These are phyloP conservation scores for Oncorhynchus tshawytscha DNA, from an alignment of 2,113 vertebrate species.

Conservation along the genomic window DNA sequence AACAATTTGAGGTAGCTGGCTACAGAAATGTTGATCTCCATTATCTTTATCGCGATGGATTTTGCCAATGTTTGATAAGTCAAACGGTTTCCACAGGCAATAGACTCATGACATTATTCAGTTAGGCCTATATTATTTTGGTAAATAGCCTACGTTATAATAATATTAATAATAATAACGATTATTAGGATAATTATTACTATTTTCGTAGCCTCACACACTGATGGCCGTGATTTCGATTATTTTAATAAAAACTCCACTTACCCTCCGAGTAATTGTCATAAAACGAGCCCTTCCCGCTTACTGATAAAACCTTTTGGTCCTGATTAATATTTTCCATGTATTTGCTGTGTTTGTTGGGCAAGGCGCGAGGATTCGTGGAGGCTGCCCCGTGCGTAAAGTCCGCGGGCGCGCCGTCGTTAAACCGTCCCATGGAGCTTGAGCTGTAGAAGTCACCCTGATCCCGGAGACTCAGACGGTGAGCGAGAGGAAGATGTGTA, in stretches of 20 bases:
- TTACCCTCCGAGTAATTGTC: constrained; percentile 70
- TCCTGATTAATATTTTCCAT: constrained; percentile 71
- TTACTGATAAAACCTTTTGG: constrained; percentile 58
- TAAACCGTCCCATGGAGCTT: constrained; percentile 59
- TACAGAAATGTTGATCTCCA: no score
- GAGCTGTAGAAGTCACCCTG: constrained; percentile 66
- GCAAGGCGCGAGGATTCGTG: constrained; percentile 63
- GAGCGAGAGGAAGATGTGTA: constrained; percentile 58
- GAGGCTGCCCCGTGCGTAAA: constrained; percentile 67
- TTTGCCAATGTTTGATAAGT: no score
- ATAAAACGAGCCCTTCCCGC: constrained; percentile 72
- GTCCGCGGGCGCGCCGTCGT: constrained; percentile 53
- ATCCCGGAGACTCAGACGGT: constrained; percentile 68
- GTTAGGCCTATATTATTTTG: not conserved
- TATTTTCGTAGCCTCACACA: not conserved
- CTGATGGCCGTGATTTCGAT: not conserved
- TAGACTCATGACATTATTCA: no score
- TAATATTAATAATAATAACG: not conserved
- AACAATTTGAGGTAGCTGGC: no score
- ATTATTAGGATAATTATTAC: not conserved
- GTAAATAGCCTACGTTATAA: not conserved
- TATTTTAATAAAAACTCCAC: constrained; percentile 4
- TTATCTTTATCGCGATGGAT: no score
- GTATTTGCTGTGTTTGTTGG: constrained; percentile 76
- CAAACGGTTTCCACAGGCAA: no score